Conservation (phyloP, 2,113 vertebrate species). For the Corapipo altera region DNA sequence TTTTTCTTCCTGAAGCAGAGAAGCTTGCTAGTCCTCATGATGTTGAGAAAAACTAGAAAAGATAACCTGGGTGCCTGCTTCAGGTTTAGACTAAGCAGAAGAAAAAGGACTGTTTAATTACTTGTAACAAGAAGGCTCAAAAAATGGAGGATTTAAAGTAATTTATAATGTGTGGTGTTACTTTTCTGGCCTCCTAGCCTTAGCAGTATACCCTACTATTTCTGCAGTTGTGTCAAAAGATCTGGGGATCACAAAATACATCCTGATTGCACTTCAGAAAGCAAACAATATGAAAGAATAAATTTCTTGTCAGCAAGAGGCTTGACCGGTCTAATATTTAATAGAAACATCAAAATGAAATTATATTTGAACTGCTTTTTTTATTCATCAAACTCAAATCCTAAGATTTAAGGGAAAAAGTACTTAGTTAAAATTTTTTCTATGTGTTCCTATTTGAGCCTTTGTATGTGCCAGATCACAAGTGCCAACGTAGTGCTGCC, state of each 20-base stretch:
- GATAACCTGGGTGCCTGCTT: neutral
- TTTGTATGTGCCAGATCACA: neutral
- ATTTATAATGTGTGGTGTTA: neutral
- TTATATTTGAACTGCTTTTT: neutral
- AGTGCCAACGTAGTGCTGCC: neutral
- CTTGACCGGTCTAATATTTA: neutral
- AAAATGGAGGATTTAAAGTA: neutral
- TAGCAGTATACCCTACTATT: neutral
- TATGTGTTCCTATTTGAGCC: accelerated
- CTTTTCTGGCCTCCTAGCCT: neutral
- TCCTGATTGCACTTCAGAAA: neutral
- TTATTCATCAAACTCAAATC: neutral
- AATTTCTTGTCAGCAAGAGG: neutral
- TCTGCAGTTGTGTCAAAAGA: neutral
- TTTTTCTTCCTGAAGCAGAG: neutral
- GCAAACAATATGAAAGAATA: neutral
- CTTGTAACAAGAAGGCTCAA: neutral
- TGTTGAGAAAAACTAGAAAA: neutral
- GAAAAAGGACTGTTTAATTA: neutral
- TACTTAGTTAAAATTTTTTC: neutral
- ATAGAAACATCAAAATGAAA: neutral
- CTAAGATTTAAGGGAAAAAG: neutral
- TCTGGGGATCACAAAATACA: neutral
- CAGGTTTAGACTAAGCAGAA: neutral
- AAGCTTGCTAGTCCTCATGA: neutral